A percentile compares a stretch with the other conserved stretches of the same genome.
Evolutionary conservation across 2,888 invertebrate species (phyloP).

Genomic region (Ormia ochracea): DNA sequence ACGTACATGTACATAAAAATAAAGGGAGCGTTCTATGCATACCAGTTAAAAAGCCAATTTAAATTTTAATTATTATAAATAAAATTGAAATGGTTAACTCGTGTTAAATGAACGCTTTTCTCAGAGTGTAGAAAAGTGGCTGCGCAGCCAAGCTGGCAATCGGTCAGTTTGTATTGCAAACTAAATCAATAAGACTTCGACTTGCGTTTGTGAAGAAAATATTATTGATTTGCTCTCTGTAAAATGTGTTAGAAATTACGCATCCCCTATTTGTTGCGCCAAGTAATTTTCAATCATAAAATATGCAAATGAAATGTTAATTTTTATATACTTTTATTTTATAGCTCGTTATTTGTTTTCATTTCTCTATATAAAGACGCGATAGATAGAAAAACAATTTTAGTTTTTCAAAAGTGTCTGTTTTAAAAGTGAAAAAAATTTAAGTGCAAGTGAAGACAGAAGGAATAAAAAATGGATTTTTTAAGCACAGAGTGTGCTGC

Average conservation of each 20-base stretch:
- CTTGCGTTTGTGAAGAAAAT: no score
- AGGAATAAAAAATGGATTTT: conserved; percentile 69
- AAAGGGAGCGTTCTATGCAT: no score
- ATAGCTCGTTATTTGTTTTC: neutral
- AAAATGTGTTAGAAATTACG: neutral
- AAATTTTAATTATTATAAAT: no score
- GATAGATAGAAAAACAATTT: conserved; percentile 11
- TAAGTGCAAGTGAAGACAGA: neutral
- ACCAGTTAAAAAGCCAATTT: no score
- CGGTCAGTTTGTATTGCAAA: no score
- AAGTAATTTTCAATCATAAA: conserved; percentile 10
- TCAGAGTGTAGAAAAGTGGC: no score
- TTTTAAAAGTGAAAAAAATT: neutral
- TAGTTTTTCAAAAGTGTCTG: conserved; percentile 15
- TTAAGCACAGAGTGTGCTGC: conserved; percentile 73
- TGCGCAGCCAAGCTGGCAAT: no score
- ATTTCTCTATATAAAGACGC: conserved; percentile 48
- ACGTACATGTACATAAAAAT: neutral
- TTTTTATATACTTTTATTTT: conserved; percentile 6
- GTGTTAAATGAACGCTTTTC: no score
- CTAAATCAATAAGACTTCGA: no score
- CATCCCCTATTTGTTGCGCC: neutral
- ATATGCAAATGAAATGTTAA: conserved; percentile 46
- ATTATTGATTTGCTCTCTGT: no score
- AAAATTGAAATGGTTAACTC: no score